A percentile compares a stretch with the other conserved stretches of the same genome.
Conservation (phyloP, 1,140 invertebrate genomes). For the Berghia stephanieae region DNA sequence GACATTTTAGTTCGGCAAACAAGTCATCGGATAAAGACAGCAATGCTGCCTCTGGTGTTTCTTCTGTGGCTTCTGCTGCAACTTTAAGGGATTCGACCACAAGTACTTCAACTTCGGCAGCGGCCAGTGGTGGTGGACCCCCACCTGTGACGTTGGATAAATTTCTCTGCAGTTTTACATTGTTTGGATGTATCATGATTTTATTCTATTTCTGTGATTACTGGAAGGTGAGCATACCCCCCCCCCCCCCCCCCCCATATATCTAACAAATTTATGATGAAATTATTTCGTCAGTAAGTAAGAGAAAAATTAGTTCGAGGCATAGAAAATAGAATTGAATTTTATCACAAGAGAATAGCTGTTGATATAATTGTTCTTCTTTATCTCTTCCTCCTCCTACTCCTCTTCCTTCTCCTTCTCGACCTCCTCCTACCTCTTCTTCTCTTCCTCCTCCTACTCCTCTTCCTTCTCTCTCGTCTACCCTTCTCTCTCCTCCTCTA, state of each 20-base stretch:
- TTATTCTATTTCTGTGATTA: constrained; percentile 51
- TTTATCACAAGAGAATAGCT: background rate
- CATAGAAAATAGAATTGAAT: background rate
- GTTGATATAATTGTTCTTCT: background rate
- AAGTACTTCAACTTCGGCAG: background rate
- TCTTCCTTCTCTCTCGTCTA: background rate
- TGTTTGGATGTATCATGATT: constrained; percentile 45
- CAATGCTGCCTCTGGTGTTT: background rate
- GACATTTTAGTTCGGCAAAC: background rate
- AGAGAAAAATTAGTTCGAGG: background rate
- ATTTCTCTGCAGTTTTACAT: constrained; percentile 33
- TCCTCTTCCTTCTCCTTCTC: background rate
- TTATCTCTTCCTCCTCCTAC: background rate
- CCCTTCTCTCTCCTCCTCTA: background rate
- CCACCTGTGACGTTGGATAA: constrained; percentile 35
- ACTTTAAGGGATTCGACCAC: background rate
- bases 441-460: background rate
- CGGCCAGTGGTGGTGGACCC: background rate
- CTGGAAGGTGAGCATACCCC: constrained; percentile 49
- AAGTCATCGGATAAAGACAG: background rate
- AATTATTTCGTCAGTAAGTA: background rate
- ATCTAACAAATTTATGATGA: background rate
- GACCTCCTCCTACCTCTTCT: background rate
- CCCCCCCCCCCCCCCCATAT: too few species aligned
- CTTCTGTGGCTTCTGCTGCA: background rate